These are phyloP conservation scores for Quadroppia sp. DNA, from an alignment of 2,888 invertebrate species.

Conservation along the genomic window DNA sequence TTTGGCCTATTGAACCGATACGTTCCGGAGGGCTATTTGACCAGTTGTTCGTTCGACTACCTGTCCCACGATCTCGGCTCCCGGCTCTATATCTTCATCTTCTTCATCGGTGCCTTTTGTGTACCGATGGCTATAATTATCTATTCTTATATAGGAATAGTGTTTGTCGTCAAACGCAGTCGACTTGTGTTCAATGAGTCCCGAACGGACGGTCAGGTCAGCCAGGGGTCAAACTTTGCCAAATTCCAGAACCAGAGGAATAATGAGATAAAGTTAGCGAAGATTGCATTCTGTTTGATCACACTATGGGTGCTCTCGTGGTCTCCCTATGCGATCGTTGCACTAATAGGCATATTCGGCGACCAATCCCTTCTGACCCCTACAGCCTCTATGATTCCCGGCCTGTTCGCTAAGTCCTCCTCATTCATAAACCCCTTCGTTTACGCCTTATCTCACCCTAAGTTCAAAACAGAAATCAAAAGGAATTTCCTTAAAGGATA, in stretches of 20 bases:
- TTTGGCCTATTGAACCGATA: slow-evolving; percentile 67
- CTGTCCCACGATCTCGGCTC: slow-evolving; percentile 61
- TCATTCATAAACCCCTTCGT: slow-evolving; percentile 56
- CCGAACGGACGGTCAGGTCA: background rate
- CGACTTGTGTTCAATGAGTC: slow-evolving; percentile 42
- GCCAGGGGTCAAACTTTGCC: background rate
- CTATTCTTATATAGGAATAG: slow-evolving; percentile 68
- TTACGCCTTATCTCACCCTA: slow-evolving; percentile 54
- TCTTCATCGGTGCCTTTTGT: slow-evolving; percentile 66
- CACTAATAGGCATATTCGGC: slow-evolving; percentile 68
- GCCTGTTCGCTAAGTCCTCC: slow-evolving; percentile 56
- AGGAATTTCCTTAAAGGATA: slow-evolving; percentile 57
- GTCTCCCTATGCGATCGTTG: slow-evolving; percentile 74
- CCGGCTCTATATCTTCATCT: slow-evolving; percentile 67
- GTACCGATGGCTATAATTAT: slow-evolving; percentile 67
- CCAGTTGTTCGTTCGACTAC: slow-evolving; percentile 81
- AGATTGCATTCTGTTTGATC: slow-evolving; percentile 66
- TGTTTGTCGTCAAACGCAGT: slow-evolving; percentile 51
- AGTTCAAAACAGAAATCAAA: slow-evolving; percentile 49
- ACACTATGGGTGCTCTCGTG: slow-evolving; percentile 72
- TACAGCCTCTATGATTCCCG: slow-evolving; percentile 55
- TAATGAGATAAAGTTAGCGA: slow-evolving; percentile 65
- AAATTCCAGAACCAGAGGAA: slow-evolving; percentile 21
- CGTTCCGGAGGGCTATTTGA: slow-evolving; percentile 76
- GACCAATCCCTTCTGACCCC: slow-evolving; percentile 65